These are phyloP conservation scores for Tribolium madens DNA, from an alignment of 1,140 invertebrate genomes.

Conservation along the genomic window DNA sequence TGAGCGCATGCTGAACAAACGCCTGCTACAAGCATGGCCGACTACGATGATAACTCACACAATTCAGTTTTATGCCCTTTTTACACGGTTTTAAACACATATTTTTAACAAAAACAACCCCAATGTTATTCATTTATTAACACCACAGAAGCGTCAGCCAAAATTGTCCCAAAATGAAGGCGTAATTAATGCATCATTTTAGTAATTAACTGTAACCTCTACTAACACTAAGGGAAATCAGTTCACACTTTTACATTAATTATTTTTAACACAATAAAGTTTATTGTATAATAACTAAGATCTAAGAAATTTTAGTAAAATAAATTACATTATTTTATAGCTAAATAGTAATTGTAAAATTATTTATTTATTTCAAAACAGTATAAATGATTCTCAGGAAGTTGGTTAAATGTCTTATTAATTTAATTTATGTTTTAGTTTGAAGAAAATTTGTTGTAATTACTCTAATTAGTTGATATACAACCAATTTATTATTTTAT, in stretches of 20 bases:
- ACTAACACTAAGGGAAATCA: too few species aligned
- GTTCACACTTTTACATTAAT: too few species aligned
- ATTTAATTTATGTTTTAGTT: not conserved
- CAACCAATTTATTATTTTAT: too few species aligned
- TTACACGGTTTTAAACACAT: not conserved
- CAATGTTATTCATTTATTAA: not conserved
- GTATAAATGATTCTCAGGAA: not conserved
- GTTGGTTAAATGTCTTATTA: not conserved
- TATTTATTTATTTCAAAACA: not conserved
- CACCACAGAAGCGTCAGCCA: too few species aligned
- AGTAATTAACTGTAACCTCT: too few species aligned
- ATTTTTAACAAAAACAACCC: not conserved
- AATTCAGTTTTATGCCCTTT: not conserved
- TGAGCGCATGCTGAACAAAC: constrained; percentile 37
- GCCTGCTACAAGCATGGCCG: constrained; percentile 24
- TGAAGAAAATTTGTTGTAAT: not conserved
- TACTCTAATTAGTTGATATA: not conserved
- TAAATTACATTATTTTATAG: too few species aligned
- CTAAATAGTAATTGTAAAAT: not conserved
- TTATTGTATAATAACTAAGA: too few species aligned
- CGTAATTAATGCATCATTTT: too few species aligned
- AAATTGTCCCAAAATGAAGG: too few species aligned
- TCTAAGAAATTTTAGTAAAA: too few species aligned
- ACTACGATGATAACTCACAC: constrained; percentile 17
- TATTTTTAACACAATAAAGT: too few species aligned